Percentiles rank a stretch among this genome's conserved stretches.
Evolutionary conservation across 2,888 invertebrate genomes (phyloP).

Genomic region (Caenorhabditis sp.): DNA sequence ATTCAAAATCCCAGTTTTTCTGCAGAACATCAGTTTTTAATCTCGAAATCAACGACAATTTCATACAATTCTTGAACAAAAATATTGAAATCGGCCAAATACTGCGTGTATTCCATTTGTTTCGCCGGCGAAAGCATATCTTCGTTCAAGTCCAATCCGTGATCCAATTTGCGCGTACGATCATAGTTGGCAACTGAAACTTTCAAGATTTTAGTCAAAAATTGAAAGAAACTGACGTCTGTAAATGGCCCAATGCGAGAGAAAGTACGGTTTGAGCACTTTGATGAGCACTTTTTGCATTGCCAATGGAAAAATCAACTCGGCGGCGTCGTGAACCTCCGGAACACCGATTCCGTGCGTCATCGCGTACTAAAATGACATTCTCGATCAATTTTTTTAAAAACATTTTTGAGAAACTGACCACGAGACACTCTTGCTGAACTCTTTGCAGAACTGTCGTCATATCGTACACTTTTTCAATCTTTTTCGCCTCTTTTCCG

Average conservation of each 20-base stretch:
- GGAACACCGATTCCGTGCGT: conserved; percentile 11
- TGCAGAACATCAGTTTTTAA: conserved; percentile 3
- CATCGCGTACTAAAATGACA: conserved; percentile 20
- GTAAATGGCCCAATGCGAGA: conserved; percentile 36
- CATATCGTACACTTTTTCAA: conserved; percentile 45
- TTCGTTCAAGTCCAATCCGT: conserved; percentile 23
- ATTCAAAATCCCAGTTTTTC: conserved; percentile 34
- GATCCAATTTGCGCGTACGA: conserved; percentile 16
- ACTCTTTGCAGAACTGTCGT: conserved; percentile 38
- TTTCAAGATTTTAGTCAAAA: not conserved
- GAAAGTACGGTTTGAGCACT: conserved; percentile 36
- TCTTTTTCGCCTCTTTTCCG: conserved; percentile 23
- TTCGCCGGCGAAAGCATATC: not conserved
- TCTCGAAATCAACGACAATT: not conserved
- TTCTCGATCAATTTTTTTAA: not conserved
- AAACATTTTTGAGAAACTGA: not conserved
- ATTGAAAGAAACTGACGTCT: conserved; percentile 9
- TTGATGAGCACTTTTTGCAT: conserved; percentile 24
- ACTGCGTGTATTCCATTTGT: conserved; percentile 8
- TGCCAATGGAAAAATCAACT: conserved; percentile 37
- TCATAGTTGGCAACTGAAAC: conserved; percentile 22
- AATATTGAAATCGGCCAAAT: conserved; percentile 26
- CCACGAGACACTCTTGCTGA: conserved; percentile 27
- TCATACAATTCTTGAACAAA: conserved; percentile 38
- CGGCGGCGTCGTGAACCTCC: conserved; percentile 23